Conservation (phyloP, 2,888 invertebrate genomes). For the Dicycla oo region DNA sequence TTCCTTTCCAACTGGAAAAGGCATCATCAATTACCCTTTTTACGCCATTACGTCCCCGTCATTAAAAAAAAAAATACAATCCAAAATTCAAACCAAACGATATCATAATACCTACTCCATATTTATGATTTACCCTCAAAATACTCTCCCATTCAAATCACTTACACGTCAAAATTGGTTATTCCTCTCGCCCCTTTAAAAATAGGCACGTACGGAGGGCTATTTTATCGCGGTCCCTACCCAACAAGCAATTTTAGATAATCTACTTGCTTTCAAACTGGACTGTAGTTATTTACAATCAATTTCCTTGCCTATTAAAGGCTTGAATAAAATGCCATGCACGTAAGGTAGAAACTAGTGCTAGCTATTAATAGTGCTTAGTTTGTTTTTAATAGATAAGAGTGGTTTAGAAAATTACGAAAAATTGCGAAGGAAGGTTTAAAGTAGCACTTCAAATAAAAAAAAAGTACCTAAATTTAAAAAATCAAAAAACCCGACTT, state of each 20-base stretch:
- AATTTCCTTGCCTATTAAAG: slow-evolving; percentile 74
- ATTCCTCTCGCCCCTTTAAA: slow-evolving; percentile 51
- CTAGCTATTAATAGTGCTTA: slow-evolving; percentile 7
- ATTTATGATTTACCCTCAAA: slow-evolving; percentile 19
- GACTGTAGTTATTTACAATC: slow-evolving; percentile 76
- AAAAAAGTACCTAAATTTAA: no score
- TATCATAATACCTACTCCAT: not conserved
- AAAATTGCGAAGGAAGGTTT: no score
- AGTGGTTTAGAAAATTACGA: no score
- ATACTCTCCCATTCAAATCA: slow-evolving; percentile 39
- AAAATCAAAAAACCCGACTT: no score
- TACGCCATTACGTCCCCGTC: not conserved
- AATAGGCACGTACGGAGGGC: slow-evolving; percentile 59
- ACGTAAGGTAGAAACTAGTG: slow-evolving; percentile 48
- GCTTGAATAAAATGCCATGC: slow-evolving; percentile 56
- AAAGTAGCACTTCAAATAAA: no score
- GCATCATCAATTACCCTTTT: not conserved
- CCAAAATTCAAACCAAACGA: no score
- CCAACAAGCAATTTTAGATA: slow-evolving; percentile 73
- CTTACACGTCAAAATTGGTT: slow-evolving; percentile 35
- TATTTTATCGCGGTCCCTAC: slow-evolving; percentile 61
- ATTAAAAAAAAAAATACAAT: no score
- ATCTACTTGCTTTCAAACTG: slow-evolving; percentile 67
- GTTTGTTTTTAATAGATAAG: not conserved
- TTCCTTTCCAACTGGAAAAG: not conserved